Conservation (phyloP, 92 coral and sea anemone species). For the Pocillopora meandrina region DNA sequence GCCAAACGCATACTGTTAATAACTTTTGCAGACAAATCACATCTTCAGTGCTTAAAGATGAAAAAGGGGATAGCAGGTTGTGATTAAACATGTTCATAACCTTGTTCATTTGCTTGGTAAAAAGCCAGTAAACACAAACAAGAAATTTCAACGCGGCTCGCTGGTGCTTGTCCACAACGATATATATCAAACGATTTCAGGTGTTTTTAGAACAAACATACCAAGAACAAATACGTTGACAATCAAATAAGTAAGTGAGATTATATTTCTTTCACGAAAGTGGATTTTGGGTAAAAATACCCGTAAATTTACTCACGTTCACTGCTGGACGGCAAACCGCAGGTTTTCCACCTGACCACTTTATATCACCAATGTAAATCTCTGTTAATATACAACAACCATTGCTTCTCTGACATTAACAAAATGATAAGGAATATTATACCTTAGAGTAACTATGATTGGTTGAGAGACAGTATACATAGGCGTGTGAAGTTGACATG, state of each 20-base stretch:
- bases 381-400: too few relatives aligned
- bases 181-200: background rate
- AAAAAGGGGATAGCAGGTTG: background rate
- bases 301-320: conserved; percentile 39
- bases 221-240: conserved; percentile 1
- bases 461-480: too few relatives aligned
- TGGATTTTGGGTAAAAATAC: background rate
- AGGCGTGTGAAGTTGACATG: too few relatives aligned
- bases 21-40: too few relatives aligned
- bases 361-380: too few relatives aligned
- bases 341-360: too few relatives aligned
- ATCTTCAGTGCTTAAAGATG: background rate
- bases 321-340: conserved; percentile 38
- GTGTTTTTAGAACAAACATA: background rate
- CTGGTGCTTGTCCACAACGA: too few relatives aligned
- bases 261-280: conserved; percentile 18
- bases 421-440: too few relatives aligned
- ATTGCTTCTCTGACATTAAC: too few relatives aligned
- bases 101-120: conserved; percentile 15
- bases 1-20: too few relatives aligned
- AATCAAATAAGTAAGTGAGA: background rate
- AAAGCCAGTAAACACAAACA: conserved; percentile 29
- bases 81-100: background rate
- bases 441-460: too few relatives aligned
- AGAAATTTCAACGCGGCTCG: background rate